phyloP scores from a whole-genome alignment of 2,113 vertebrate genomes.

The Plotosus lineatus region DNA sequence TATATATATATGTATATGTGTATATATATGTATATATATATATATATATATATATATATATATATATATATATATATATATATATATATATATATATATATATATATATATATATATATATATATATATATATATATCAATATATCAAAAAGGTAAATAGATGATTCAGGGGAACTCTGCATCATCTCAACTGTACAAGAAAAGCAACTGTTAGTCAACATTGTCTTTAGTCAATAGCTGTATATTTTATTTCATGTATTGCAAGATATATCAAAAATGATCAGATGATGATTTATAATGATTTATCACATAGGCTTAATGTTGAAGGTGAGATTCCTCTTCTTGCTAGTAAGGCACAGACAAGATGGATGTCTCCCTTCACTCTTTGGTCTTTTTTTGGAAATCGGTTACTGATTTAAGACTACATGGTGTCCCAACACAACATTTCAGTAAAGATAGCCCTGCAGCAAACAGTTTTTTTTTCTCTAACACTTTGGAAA shows the following conservation, averaged over 20 bases:
- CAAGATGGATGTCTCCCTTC: background rate
- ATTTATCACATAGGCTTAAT: conserved; percentile 30
- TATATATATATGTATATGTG: no score
- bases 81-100: no score
- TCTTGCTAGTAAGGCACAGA: conserved; percentile 19
- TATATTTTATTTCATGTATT: conserved; percentile 46
- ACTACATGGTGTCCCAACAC: conserved; percentile 25
- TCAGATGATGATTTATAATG: conserved; percentile 42
- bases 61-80: no score
- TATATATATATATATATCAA: no score
- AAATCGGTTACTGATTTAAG: conserved; percentile 30
- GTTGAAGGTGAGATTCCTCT: conserved; percentile 19
- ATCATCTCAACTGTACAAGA: background rate
- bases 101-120: no score
- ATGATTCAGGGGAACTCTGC: background rate
- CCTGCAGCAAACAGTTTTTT: background rate
- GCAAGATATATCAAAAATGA: conserved; percentile 54
- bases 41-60: no score
- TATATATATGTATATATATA: no score
- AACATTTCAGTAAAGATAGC: conserved; percentile 7
- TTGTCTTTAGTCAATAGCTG: conserved; percentile 40
- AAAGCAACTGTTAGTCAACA: conserved; percentile 33
- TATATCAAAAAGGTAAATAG: no score
- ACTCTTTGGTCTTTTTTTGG: conserved; percentile 34
- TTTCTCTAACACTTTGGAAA: conserved; percentile 15